phyloP scores from a whole-genome alignment of 2,797 vertebrate species.

The Tolypeutes matacus region DNA sequence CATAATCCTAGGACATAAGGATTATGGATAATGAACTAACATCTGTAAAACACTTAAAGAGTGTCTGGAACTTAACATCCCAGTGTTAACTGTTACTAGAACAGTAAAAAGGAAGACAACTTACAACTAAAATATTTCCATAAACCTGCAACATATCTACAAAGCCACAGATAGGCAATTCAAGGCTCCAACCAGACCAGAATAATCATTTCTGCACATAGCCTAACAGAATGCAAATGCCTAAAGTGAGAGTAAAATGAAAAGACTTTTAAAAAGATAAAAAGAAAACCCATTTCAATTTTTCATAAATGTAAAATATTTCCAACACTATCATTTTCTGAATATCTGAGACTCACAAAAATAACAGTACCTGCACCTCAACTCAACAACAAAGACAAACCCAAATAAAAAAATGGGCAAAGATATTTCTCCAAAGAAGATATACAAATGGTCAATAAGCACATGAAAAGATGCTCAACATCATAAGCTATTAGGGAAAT shows the following conservation, averaged over 20 bases:
- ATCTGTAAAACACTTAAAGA: slow-evolving; percentile 36
- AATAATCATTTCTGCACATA: slow-evolving; percentile 48
- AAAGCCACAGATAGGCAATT: neutral
- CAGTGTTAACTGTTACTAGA: slow-evolving; percentile 18
- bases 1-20: neutral
- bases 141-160: neutral
- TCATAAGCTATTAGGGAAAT: no score
- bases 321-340: slow-evolving; percentile 37
- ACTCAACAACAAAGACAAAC: neutral
- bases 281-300: slow-evolving; percentile 30
- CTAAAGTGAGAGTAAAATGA: neutral
- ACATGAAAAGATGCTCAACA: no score
- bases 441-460: no score
- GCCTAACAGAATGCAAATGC: slow-evolving; percentile 28
- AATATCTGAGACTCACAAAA: slow-evolving; percentile 47
- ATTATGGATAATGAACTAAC: neutral
- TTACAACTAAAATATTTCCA: slow-evolving; percentile 23
- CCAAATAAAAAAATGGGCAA: no score
- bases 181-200: neutral
- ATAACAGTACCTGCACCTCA: neutral
- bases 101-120: slow-evolving; percentile 33
- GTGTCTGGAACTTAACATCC: slow-evolving; percentile 22
- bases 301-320: slow-evolving; percentile 32
- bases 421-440: no score
- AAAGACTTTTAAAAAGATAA: neutral